phyloP scores from a whole-genome alignment of 2,797 vertebrate genomes.

The Xyrichtys novacula region DNA sequence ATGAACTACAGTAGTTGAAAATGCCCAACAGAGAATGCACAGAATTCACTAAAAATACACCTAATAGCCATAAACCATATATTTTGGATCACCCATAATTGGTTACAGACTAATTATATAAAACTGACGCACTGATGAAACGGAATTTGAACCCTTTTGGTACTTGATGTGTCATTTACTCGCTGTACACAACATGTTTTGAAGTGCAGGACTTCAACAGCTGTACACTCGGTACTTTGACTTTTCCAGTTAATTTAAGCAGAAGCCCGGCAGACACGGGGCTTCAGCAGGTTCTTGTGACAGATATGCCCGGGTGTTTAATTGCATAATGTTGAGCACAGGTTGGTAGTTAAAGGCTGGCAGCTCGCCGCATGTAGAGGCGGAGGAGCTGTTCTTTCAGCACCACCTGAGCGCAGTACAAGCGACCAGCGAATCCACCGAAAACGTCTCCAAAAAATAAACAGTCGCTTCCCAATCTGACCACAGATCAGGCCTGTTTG shows the following conservation, averaged over 20 bases:
- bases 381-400: constrained; percentile 74
- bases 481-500: constrained; percentile 52
- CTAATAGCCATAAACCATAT: no score
- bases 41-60: neutral
- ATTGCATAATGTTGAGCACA: constrained; percentile 37
- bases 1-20: neutral
- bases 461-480: constrained; percentile 30
- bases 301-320: constrained; percentile 23
- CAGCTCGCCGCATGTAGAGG: constrained; percentile 19
- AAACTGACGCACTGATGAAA: neutral
- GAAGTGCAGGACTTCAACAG: neutral
- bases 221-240: neutral
- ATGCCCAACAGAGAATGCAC: neutral
- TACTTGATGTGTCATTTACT: neutral
- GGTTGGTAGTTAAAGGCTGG: constrained; percentile 23
- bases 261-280: neutral
- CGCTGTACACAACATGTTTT: neutral
- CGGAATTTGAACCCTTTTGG: neutral
- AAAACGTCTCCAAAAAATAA: constrained; percentile 23
- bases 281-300: neutral
- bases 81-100: neutral
- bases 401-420: constrained; percentile 67
- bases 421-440: neutral
- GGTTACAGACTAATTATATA: neutral
- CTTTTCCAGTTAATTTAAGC: neutral